These are phyloP conservation scores for Onychomys leucogaster DNA, from an alignment of 2,797 vertebrate species.

Conservation along the genomic window DNA sequence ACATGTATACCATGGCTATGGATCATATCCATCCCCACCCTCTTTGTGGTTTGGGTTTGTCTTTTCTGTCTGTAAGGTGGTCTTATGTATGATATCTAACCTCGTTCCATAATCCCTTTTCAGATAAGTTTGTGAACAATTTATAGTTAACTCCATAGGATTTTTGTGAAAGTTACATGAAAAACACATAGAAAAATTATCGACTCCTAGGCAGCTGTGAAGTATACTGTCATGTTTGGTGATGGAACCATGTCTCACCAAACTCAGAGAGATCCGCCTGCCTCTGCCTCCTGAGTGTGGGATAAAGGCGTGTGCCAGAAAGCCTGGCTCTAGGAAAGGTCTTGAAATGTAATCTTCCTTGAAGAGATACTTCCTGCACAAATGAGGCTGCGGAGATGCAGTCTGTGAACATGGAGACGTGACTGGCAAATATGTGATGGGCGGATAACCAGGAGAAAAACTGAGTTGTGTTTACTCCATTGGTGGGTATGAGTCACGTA, in stretches of 20 bases:
- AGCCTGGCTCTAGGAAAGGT: not conserved
- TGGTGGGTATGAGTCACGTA: not conserved
- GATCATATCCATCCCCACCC: not conserved
- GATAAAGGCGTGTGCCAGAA: not conserved
- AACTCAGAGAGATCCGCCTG: not conserved
- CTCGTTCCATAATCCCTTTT: not conserved
- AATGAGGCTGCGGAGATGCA: not conserved
- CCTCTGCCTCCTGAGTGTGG: not conserved
- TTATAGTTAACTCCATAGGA: not conserved
- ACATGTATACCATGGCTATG: not conserved
- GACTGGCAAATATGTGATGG: not conserved
- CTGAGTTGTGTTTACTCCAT: too few relatives aligned
- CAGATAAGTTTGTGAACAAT: not conserved
- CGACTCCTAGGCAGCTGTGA: not conserved
- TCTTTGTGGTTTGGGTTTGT: not conserved
- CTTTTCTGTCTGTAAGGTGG: not conserved
- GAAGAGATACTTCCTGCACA: not conserved
- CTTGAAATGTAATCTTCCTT: not conserved
- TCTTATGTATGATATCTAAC: not conserved
- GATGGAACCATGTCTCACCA: not conserved
- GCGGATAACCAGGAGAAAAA: not conserved
- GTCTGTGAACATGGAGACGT: not conserved
- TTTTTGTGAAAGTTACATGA: slow-evolving; percentile 34
- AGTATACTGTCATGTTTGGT: not conserved
- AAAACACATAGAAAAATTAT: not conserved